Base-by-base conservation (phyloP, 2,888 invertebrate species). In the Aporophyla nigra region DNA sequence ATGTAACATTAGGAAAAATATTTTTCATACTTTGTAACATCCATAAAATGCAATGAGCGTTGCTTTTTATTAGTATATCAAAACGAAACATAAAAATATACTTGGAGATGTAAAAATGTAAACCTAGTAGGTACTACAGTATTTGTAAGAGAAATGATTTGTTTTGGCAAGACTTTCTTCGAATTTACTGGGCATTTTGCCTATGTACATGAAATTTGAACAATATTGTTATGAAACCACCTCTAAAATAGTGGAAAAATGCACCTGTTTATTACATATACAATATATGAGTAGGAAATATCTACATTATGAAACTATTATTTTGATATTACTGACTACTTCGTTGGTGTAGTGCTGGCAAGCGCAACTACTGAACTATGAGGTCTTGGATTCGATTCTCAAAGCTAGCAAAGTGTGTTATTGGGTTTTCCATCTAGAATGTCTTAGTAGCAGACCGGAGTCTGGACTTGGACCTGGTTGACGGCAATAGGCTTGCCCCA, bases 31-130 rank as follows among this genome's bases (percentile, higher is more conserved):
- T 62, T 54, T 79, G 49, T 79, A 27, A 43, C 27, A 56, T 56
- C 27, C 65, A 73, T 72, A 72, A 79, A 84, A 76, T 84, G 66
- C 76, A 76, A 72, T 71, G 59, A 80, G 27, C 27, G 40, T 71
- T 71, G 61, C 49, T 62, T 79, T 76, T 80, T 71, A 79, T 49
- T 62, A 62, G 49, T 51, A 71, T 53, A 49, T 76, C 46, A 78
- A 61, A 70, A 61, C 21, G 40, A 79, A 70, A 43, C 54, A 43
- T 70, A 56, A 79, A 79, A 49, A 62, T 27, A 21, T 51, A 43
- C 54, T 40, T 40, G 3, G 0, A 40, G 1, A 27, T 54, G 19
- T 10, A 16, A 53, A 27, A 46, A 46, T 59, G n/a, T 16, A 9
- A 51, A 27, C 14, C 2, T 58, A 6, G 19, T n/a, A n/a, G n/a